Evolutionary conservation across 2,888 invertebrate genomes (phyloP), one percentile per base, ranked within the genome.

Genomic region (Drosophila falleni): DNA sequence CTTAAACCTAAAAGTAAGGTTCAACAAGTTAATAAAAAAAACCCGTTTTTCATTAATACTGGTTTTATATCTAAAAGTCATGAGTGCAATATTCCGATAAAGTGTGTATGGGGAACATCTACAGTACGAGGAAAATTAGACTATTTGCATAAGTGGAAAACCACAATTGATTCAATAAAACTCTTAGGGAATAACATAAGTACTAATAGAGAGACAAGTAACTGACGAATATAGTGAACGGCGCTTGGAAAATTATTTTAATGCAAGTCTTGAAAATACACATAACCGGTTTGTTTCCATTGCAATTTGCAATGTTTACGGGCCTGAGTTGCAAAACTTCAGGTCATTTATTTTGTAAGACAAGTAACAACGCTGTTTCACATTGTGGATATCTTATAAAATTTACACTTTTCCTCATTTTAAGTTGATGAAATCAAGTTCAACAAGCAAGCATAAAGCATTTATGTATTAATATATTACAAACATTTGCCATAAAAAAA

Each of bases 241-340:
- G 29, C 15, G 42, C 46, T 61, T 39, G 46, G 60, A 62, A 76
- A 72, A 62, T 54, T 54, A 9, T 51, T 50, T 61, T 46, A 35
- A 61, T 65, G 62, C 33, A 63, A 66, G 33, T 49, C 19, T 51
- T 11, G 16, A 46, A 58, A 16, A 26, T 16, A 54, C 11, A 23
- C 37, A 15, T 23, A 80, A 77, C 82, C 68, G 56, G 82, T 80
- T 81, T 71, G 0, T n/a, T 47, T 67, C 47, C 49, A 49, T 35
- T 68, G 23, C 8, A 46, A 63, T 50, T 72, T 69, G 65, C 65
- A 74, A 67, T 46, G 39, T 54, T 65, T 29, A 42, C 35, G 9
- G 31, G 15, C 5, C 10, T n/a, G 49, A 15, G 19, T 55, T 33
- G 29, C 46, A 26, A 49, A 41, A 41, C 23, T 5, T 49, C 44